Evolutionary conservation across 2,888 invertebrate genomes (phyloP).

Genomic region (Parasteatoda lunata): DNA sequence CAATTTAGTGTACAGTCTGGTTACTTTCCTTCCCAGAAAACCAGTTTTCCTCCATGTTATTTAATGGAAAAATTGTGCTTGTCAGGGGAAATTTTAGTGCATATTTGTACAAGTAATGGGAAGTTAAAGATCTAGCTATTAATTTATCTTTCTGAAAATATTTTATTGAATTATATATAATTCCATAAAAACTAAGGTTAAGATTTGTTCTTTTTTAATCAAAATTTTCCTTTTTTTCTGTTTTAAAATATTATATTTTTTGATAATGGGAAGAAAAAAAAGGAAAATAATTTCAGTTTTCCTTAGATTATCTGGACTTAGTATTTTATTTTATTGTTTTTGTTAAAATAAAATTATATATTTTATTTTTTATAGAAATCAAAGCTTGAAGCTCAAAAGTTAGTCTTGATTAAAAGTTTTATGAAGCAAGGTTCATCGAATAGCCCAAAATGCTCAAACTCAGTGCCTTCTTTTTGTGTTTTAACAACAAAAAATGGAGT

Average conservation of each 20-base stretch:
- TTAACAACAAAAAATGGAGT: slow-evolving; percentile 33
- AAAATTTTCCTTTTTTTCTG: not conserved
- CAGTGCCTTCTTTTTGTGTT: slow-evolving; percentile 38
- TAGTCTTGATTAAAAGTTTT: slow-evolving; percentile 18
- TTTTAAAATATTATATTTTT: not conserved
- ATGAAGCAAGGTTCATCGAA: slow-evolving; percentile 18
- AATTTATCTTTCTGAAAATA: too few species aligned
- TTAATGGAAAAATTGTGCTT: too few species aligned
- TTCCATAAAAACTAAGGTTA: too few species aligned
- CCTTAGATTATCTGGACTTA: not conserved
- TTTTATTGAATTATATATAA: too few species aligned
- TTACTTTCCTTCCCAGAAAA: too few species aligned
- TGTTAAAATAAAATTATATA: not conserved
- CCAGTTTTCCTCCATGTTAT: too few species aligned
- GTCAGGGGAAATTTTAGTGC: too few species aligned
- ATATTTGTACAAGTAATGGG: too few species aligned
- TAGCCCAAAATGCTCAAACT: slow-evolving; percentile 19
- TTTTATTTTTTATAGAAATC: slow-evolving; percentile 21
- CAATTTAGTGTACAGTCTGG: too few species aligned
- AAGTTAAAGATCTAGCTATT: too few species aligned
- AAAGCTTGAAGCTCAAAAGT: slow-evolving; percentile 28
- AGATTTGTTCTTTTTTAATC: not conserved
- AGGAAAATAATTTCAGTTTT: not conserved
- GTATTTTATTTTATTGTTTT: not conserved
- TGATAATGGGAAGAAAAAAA: not conserved